A percentile compares a stretch with the other conserved stretches of the same genome.
phyloP scores from a whole-genome alignment of 2,797 vertebrate species.

The Bufotes viridis region DNA sequence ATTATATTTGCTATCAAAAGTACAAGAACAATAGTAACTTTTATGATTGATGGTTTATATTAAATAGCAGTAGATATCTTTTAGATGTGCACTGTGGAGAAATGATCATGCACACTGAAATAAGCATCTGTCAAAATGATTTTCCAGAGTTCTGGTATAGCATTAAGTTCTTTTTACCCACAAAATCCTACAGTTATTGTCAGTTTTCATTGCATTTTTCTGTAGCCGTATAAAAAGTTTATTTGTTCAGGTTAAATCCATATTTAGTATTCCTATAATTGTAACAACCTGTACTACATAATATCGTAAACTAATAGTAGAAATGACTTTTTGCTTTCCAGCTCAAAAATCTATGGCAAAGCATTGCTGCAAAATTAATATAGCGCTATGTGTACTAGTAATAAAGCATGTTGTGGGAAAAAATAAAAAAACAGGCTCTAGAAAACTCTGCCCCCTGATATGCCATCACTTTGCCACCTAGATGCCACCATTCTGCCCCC shows the following conservation, averaged over 20 bases:
- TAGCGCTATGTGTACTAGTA: too few species aligned
- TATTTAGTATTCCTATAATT: too few species aligned
- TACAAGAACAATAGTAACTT: not conserved
- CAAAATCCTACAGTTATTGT: not conserved
- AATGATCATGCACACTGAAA: conserved; percentile 8
- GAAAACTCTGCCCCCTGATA: too few species aligned
- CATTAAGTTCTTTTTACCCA: not conserved
- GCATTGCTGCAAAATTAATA: too few species aligned
- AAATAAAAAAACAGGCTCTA: too few species aligned
- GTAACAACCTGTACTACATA: too few species aligned
- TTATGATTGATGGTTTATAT: conserved; percentile 4
- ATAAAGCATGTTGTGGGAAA: too few species aligned
- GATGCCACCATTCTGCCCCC: too few species aligned
- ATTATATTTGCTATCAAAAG: not conserved
- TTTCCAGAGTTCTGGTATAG: conserved; percentile 1
- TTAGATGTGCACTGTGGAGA: not conserved
- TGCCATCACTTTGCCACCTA: too few species aligned
- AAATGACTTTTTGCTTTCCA: too few species aligned
- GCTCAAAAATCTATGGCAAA: too few species aligned
- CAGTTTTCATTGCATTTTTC: not conserved
- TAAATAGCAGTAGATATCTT: not conserved
- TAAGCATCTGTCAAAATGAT: conserved; percentile 15
- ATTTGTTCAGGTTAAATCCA: not conserved
- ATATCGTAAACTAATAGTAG: too few species aligned
- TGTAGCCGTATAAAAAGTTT: not conserved